Conservation (phyloP, 2,113 vertebrate genomes). For the Brienomyrus longianalis region DNA sequence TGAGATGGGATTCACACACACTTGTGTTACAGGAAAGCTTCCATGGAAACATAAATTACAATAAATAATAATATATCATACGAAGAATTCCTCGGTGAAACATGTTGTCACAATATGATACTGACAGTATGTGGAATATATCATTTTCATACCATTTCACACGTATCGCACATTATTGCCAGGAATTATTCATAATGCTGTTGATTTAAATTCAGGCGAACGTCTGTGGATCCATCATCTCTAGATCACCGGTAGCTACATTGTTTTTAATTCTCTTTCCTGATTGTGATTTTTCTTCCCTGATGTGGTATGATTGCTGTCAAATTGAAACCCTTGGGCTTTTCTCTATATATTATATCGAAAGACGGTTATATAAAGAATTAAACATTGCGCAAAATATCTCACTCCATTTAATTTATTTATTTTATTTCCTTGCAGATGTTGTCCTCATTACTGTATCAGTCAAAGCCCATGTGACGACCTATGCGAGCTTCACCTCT, state of each 20-base stretch:
- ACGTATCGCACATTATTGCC: neutral
- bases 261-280: neutral
- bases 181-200: neutral
- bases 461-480: neutral
- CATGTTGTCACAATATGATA: neutral
- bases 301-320: neutral
- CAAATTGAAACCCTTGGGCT: neutral
- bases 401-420: neutral
- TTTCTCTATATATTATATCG: neutral
- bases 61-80: neutral
- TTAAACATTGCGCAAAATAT: neutral
- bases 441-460: neutral
- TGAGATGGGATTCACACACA: neutral
- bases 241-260: neutral
- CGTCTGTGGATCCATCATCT: constrained; percentile 4
- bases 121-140: neutral
- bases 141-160: neutral
- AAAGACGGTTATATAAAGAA: neutral
- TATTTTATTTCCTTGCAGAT: neutral
- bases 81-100: neutral
- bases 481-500: neutral
- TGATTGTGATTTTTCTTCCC: neutral
- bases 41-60: neutral
- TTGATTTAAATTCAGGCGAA: neutral
- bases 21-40: neutral